Evolutionary conservation across 2,797 vertebrate species (phyloP).

Genomic region (Aulostomus chinensis): DNA sequence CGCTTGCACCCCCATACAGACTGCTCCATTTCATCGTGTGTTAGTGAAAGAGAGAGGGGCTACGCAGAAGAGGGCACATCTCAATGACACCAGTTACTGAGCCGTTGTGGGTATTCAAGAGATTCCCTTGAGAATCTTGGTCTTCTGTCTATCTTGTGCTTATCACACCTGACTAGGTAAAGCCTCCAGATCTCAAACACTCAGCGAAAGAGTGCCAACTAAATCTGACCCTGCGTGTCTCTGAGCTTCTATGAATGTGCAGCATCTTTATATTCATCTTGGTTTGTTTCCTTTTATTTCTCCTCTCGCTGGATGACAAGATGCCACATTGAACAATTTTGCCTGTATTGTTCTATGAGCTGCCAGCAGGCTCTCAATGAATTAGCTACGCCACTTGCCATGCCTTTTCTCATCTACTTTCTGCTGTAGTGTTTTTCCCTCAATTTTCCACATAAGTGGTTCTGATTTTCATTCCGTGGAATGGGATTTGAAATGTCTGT

Average conservation of each 20-base stretch:
- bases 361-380: conserved; percentile 60
- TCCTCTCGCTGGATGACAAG: conserved; percentile 3
- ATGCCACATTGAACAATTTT: conserved; percentile 41
- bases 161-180: conserved; percentile 76
- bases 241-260: conserved; percentile 13
- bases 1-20: conserved; percentile 52
- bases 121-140: conserved; percentile 56
- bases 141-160: conserved; percentile 60
- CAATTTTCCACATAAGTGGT: conserved; percentile 75
- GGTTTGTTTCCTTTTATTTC: not conserved
- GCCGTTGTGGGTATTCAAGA: conserved; percentile 65
- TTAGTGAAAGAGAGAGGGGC: conserved; percentile 51
- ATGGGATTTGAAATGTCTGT: conserved; percentile 61
- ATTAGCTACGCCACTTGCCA: conserved; percentile 66
- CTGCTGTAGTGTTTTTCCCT: conserved; percentile 68
- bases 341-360: conserved; percentile 44
- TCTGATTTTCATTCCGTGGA: conserved; percentile 52
- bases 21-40: conserved; percentile 47
- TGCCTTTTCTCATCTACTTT: conserved; percentile 66
- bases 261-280: conserved; percentile 18
- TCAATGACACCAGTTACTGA: conserved; percentile 81
- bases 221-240: conserved; percentile 52
- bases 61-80: conserved; percentile 61
- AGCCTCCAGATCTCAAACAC: conserved; percentile 62
- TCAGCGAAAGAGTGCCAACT: conserved; percentile 44